A percentile compares a stretch with the other conserved stretches of the same genome.
Conservation (phyloP, 2,797 vertebrate species). For the Florisuga fusca region DNA sequence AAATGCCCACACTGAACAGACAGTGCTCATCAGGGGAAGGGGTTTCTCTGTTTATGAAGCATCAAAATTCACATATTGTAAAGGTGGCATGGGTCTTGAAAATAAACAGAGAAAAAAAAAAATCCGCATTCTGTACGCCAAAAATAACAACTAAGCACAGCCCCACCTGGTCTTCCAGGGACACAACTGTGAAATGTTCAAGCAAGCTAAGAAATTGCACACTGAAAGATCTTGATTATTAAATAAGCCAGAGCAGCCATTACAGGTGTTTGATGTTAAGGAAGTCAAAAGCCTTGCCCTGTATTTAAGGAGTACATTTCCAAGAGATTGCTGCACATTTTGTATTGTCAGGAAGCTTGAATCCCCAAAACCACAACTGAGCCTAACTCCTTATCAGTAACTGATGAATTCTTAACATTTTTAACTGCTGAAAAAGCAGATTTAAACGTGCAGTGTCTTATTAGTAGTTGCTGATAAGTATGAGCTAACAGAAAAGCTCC, state of each 20-base stretch:
- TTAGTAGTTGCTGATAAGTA: background rate
- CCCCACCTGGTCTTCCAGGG: background rate
- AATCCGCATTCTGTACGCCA: rapidly evolving
- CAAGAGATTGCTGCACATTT: background rate
- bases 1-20: background rate
- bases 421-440: slow-evolving; percentile 10
- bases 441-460: background rate
- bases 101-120: background rate
- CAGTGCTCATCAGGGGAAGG: rapidly evolving
- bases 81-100: background rate
- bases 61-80: background rate
- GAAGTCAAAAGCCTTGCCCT: background rate
- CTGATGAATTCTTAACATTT: background rate
- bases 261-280: background rate
- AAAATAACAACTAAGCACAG: background rate
- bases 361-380: background rate
- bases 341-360: background rate
- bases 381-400: background rate
- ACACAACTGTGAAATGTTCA: rapidly evolving
- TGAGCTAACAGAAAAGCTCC: slow-evolving; percentile 20
- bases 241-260: background rate
- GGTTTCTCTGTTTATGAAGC: background rate
- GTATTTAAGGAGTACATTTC: background rate
- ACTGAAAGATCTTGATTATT: background rate
- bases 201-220: background rate